A percentile compares a stretch with the other conserved stretches of the same genome.
Evolutionary conservation across 2,113 vertebrate species (phyloP).

Genomic region (Corythoichthys haematopterus): DNA sequence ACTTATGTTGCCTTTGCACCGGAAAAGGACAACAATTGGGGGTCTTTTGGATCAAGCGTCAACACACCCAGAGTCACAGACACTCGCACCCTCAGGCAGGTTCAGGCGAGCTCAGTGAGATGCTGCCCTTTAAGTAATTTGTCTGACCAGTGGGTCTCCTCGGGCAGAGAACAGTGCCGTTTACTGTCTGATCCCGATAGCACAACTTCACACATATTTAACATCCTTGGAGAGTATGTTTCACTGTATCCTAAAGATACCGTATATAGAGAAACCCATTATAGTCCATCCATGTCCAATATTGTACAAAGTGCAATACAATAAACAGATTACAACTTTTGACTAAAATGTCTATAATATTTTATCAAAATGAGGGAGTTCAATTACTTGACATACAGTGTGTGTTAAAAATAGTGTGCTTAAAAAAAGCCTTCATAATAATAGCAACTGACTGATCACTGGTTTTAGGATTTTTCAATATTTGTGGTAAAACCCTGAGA

Average conservation of each 20-base stretch:
- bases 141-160: slow-evolving; percentile 48
- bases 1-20: slow-evolving; percentile 58
- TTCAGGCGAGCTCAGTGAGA: slow-evolving; percentile 47
- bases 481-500: slow-evolving; percentile 76
- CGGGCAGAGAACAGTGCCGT: slow-evolving; percentile 31
- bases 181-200: slow-evolving; percentile 33
- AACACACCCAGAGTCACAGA: slow-evolving; percentile 42
- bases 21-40: slow-evolving; percentile 66
- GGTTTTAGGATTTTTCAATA: slow-evolving; percentile 79
- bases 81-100: slow-evolving; percentile 48
- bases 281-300: slow-evolving; percentile 6
- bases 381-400: background rate
- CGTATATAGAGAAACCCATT: background rate
- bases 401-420: background rate
- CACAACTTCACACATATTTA: slow-evolving; percentile 39
- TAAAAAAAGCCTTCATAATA: background rate
- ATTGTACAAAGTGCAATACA: slow-evolving; percentile 8
- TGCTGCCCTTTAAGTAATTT: slow-evolving; percentile 51
- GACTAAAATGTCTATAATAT: background rate
- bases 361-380: background rate
- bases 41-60: slow-evolving; percentile 57
- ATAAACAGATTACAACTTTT: background rate
- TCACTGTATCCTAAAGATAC: slow-evolving; percentile 6
- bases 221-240: slow-evolving; percentile 22
- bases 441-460: slow-evolving; percentile 69